Evolutionary conservation across 2,888 invertebrate species (phyloP).

Genomic region (Diplazon laetatorius): DNA sequence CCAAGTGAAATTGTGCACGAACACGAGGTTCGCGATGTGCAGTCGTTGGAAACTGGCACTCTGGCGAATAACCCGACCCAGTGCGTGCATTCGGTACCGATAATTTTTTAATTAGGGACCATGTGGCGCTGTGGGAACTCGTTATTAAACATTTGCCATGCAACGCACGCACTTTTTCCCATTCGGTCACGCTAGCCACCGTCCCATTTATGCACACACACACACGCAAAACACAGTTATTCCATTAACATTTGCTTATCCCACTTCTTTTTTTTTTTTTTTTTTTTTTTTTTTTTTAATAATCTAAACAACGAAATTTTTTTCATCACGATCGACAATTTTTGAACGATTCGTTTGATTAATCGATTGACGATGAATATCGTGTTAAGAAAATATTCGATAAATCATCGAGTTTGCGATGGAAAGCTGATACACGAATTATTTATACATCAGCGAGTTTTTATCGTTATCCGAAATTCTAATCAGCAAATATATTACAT

Average conservation of each 20-base stretch:
- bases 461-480: not conserved
- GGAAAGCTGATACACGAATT: too few relatives aligned
- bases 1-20: not conserved
- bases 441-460: too few relatives aligned
- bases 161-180: slow-evolving; percentile 22
- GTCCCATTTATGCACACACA: not conserved
- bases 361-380: too few relatives aligned
- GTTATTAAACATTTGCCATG: slow-evolving; percentile 50
- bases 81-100: slow-evolving; percentile 37
- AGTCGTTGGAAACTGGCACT: slow-evolving; percentile 10
- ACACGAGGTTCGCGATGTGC: not conserved
- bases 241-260: not conserved
- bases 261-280: not conserved
- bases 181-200: slow-evolving; percentile 18
- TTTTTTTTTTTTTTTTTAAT: slow-evolving; percentile 15
- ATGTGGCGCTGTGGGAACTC: slow-evolving; percentile 29
- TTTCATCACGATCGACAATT: too few relatives aligned
- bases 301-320: slow-evolving; percentile 18
- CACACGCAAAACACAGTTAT: slow-evolving; percentile 6
- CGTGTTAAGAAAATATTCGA: too few relatives aligned
- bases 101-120: slow-evolving; percentile 54
- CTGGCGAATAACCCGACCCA: slow-evolving; percentile 28
- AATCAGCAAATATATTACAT: not conserved
- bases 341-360: too few relatives aligned
- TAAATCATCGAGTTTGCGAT: too few relatives aligned